These are phyloP conservation scores for Charaxes varanes DNA, from an alignment of 1,140 invertebrate species.

Conservation along the genomic window DNA sequence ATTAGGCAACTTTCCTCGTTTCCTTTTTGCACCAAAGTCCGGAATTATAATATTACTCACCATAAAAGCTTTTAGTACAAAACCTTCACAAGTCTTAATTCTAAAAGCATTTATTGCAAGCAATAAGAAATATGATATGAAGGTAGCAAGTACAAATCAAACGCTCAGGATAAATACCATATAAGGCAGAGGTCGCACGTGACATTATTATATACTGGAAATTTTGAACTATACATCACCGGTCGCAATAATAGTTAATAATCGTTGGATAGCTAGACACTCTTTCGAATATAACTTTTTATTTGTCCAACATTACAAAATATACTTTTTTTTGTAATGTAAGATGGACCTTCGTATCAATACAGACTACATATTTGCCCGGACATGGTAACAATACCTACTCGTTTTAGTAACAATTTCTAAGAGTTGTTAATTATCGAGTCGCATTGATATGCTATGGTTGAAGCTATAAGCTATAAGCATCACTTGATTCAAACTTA, in stretches of 20 bases:
- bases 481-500: too few species aligned
- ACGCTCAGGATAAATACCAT: slow-evolving; percentile 12
- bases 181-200: slow-evolving; percentile 7
- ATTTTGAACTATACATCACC: background rate
- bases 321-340: too few species aligned
- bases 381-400: slow-evolving; percentile 7
- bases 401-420: slow-evolving; percentile 2
- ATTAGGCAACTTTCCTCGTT: too few species aligned
- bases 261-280: too few species aligned
- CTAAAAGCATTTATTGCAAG: slow-evolving; percentile 10
- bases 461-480: slow-evolving; percentile 1
- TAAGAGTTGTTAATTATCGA: slow-evolving; percentile 21
- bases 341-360: too few species aligned
- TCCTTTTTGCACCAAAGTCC: too few species aligned
- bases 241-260: background rate
- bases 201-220: background rate
- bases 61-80: too few species aligned
- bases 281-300: too few species aligned
- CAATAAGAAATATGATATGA: background rate
- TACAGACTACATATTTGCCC: slow-evolving; percentile 1
- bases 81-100: too few species aligned
- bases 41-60: too few species aligned
- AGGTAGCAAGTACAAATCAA: slow-evolving; percentile 11
- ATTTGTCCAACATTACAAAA: too few species aligned
- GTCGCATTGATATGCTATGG: slow-evolving; percentile 8